Percentiles rank a stretch among this genome's conserved stretches.
These are phyloP conservation scores for Tretioscincus oriximinensis DNA, from an alignment of 2,113 vertebrate species.

Conservation along the genomic window DNA sequence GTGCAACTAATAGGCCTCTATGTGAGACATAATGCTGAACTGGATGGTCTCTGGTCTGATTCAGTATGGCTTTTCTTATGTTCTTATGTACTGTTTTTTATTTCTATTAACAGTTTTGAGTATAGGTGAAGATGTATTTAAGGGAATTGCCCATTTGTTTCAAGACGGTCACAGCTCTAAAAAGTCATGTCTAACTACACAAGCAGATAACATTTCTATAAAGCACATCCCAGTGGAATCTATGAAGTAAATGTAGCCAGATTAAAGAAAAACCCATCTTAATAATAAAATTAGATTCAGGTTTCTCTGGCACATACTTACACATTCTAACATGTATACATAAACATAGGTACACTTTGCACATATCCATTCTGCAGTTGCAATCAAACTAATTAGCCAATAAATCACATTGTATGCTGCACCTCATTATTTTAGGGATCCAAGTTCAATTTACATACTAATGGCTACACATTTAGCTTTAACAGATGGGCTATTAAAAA, in stretches of 20 bases:
- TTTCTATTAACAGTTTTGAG: background rate
- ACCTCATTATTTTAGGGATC: constrained; percentile 60
- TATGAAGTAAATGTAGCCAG: background rate
- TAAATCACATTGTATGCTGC: constrained; percentile 56
- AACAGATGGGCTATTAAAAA: constrained; percentile 59
- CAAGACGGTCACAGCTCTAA: background rate
- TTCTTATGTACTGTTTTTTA: background rate
- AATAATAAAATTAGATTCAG: background rate
- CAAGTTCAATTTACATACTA: constrained; percentile 70
- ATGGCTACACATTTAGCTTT: constrained; percentile 59
- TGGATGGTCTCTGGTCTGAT: too few relatives aligned
- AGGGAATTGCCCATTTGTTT: background rate
- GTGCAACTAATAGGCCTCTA: too few relatives aligned
- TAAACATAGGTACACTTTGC: background rate
- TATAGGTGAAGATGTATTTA: background rate
- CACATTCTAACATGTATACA: constrained; percentile 3
- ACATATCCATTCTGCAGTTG: constrained; percentile 47
- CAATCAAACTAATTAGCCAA: constrained; percentile 58
- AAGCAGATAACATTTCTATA: background rate
- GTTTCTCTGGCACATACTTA: constrained; percentile 29
- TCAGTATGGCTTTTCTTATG: too few relatives aligned
- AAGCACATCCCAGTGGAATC: background rate
- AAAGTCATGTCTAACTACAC: background rate
- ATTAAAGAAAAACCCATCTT: background rate
- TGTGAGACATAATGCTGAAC: too few relatives aligned